phyloP scores from a whole-genome alignment of 2,888 invertebrate species.

The Noctua comes region DNA sequence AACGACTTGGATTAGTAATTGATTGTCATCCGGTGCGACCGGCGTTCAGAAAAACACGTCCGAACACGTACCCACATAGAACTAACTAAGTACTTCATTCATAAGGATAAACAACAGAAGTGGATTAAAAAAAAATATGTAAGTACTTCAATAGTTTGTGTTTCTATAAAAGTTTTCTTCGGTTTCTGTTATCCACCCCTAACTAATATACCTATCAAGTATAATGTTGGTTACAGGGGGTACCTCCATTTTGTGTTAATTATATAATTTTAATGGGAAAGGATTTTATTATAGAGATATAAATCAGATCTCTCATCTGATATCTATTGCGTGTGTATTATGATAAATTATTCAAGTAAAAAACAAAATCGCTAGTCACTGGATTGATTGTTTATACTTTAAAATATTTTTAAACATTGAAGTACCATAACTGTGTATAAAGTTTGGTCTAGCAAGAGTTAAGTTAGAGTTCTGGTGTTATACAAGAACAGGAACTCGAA shows the following conservation, averaged over 20 bases:
- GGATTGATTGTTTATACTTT: neutral
- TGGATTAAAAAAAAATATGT: slow-evolving; percentile 19
- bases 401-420: neutral
- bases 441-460: neutral
- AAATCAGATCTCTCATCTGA: neutral
- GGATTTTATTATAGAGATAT: neutral
- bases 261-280: neutral
- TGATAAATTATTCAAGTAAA: neutral
- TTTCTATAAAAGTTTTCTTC: neutral
- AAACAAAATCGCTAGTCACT: neutral
- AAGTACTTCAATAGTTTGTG: slow-evolving; percentile 2
- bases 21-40: slow-evolving; percentile 1
- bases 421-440: neutral
- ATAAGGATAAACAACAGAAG: neutral
- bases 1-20: slow-evolving; percentile 11
- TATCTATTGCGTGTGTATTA: neutral
- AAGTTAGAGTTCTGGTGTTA: neutral
- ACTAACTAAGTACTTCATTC: neutral
- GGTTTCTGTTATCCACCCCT: neutral
- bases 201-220: neutral
- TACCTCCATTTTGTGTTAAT: neutral
- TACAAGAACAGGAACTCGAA: neutral
- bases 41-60: slow-evolving; percentile 13
- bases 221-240: neutral
- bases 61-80: neutral